A percentile compares a stretch with the other conserved stretches of the same genome.
Evolutionary conservation across 1,140 invertebrate genomes (phyloP).

Genomic region (Aphaenogaster ashmeadi): DNA sequence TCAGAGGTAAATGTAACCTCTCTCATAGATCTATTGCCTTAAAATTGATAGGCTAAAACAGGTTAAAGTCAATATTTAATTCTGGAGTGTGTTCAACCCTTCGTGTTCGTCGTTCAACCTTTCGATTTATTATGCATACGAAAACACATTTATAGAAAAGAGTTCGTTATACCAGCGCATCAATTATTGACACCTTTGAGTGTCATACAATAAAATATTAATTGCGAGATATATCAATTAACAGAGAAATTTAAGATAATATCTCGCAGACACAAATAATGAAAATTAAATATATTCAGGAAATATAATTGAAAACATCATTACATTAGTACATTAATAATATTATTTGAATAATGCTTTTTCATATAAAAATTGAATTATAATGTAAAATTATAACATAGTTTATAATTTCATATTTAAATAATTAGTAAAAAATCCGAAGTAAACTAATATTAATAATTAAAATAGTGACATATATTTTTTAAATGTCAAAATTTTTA

Average conservation of each 20-base stretch:
- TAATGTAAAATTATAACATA: background rate
- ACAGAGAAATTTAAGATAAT: background rate
- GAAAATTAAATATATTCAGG: background rate
- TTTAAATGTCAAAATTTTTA: background rate
- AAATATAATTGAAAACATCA: background rate
- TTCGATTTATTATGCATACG: background rate
- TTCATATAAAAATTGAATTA: background rate
- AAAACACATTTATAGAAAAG: background rate
- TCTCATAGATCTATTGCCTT: background rate
- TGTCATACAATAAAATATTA: background rate
- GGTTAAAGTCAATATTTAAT: background rate
- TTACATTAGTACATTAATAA: background rate
- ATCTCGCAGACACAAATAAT: background rate
- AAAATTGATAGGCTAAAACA: background rate
- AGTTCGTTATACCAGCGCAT: background rate
- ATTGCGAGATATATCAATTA: background rate
- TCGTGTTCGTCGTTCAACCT: too few relatives aligned
- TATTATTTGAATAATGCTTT: background rate
- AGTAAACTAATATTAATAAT: background rate
- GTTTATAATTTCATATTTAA: background rate
- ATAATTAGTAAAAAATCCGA: background rate
- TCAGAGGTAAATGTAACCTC: background rate
- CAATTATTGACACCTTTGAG: background rate
- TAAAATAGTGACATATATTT: background rate
- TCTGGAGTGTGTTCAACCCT: background rate